Base-by-base conservation (phyloP, 1,140 invertebrate species). In the Anthonomus grandis region DNA sequence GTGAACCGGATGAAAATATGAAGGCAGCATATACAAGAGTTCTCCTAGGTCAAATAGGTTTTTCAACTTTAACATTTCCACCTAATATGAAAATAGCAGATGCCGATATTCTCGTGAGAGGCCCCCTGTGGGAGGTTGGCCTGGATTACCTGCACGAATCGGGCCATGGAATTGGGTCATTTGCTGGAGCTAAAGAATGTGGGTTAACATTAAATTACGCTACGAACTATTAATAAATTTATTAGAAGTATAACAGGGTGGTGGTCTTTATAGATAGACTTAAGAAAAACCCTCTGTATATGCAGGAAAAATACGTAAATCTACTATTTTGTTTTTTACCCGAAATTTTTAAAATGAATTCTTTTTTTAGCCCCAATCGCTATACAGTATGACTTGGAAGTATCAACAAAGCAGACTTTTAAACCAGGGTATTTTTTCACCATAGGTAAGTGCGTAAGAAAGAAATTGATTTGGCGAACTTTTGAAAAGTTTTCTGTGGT, bases 161-260 rank as follows among this genome's bases (percentile, higher is more conserved):
- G 0, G 90, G 93, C 2, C 91, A 95, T 71, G 93, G 93, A 6
- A 88, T 97, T 18, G 94, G 94, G 0, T 81, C 89, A 13, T 95
- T 91, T 67, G 79, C 90, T 2, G 86, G 84, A 60, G 86, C 91
- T 37, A 87, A 91, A 69, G 91, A 95, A 84, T 84, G 90, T 88
- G 74, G 69, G 48, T 52, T 25, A 13, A 44, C 34, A 50, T 48
- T 17, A 48, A 15, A 3, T 31, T 0, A 2, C 8, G 13, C 12
- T 17, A 17, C 15, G 12, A 31, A 48, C 9, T 44, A n/a, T n/a
- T n/a, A n/a, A n/a, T n/a, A n/a, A n/a, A n/a, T n/a, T n/a, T 42
- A 15, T 37, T 63, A 15, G 18, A 44, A 31, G 41, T 4, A 45
- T 22, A 12, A 23, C 19, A 22, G n/a, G n/a, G n/a, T n/a, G n/a